Conservation (phyloP, 2,113 vertebrate genomes). For the Bettongia penicillata region DNA sequence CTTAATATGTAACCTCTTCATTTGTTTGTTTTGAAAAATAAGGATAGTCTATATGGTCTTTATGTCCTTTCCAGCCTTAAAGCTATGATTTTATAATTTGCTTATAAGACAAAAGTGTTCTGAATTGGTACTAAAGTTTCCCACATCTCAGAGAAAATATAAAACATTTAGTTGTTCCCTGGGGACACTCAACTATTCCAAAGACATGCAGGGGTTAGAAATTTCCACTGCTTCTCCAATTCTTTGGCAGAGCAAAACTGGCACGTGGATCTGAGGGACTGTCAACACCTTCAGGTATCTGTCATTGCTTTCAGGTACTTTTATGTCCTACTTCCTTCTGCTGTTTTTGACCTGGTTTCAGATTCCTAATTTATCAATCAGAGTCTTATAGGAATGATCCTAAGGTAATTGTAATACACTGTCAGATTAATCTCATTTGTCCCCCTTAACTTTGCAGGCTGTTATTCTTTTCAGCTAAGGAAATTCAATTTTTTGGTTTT, state of each 20-base stretch:
- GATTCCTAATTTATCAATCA: not conserved
- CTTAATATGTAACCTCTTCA: not conserved
- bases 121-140: not conserved
- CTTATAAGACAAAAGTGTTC: not conserved
- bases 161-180: not conserved
- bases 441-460: conserved; percentile 35
- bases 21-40: not conserved
- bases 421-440: not conserved
- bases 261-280: not conserved
- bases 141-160: not conserved
- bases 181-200: not conserved
- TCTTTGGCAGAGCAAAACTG: not conserved
- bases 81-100: not conserved
- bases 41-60: not conserved
- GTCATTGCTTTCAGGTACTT: not conserved
- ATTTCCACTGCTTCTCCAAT: not conserved
- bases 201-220: not conserved
- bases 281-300: not conserved
- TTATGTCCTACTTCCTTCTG: not conserved
- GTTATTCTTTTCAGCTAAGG: conserved; percentile 28
- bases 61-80: not conserved
- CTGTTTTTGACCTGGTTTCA: not conserved
- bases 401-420: not conserved
- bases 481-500: conserved; percentile 58
- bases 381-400: not conserved